Base-by-base conservation (phyloP, 30 jellyfish, hydroid and myxozoan genomes). In the Chrysaora quinquecirrha region DNA sequence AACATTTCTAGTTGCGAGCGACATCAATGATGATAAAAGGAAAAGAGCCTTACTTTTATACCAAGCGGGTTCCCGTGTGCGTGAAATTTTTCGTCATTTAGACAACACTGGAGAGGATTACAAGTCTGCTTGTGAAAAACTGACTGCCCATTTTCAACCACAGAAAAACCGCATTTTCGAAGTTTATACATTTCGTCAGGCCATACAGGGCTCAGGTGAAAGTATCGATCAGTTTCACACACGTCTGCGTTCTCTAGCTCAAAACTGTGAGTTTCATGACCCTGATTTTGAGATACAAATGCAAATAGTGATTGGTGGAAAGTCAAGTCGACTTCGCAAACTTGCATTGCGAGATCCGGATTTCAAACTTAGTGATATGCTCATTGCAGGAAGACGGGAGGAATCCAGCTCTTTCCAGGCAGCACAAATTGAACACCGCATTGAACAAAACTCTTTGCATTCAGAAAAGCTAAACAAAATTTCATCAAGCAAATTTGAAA, bases 181-280 rank as follows among this genome's bases (percentile, higher is more conserved):
- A 48, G 76, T 64, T 19, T 64, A 64, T 31, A 64, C 10, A 64
- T 16, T 64, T 64, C 76, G 48, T 48, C 76, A 64, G 28, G 31
- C 76, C 76, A 27, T 21, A 9, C 76, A 64, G 20, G 48, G 28
- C 43, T 21, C 27, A n/a, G 19, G 48, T 19, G 76, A 64, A 31
- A 64, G 43, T 9, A 27, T 64, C 21, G 76, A 64, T 29, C 27
- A 64, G 31, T 64, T 64, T 27, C 76, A 64, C 31, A 64, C 76
- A 22, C 46, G 76, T 16, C 48, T 28, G 28, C 76, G 9, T 16
- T 2, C 20, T 20, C 76, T 64, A 19, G 27, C 76, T 29, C 28
- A 19, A 6, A 64, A 23, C 48, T 64, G 76, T 64, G 48, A 64
- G 18, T 29, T 64, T 64, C 27, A 43, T 16, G 31, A 64, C 28